Base-by-base conservation (phyloP, 2,113 vertebrate species). In the Tachysurus fulvidraco region DNA sequence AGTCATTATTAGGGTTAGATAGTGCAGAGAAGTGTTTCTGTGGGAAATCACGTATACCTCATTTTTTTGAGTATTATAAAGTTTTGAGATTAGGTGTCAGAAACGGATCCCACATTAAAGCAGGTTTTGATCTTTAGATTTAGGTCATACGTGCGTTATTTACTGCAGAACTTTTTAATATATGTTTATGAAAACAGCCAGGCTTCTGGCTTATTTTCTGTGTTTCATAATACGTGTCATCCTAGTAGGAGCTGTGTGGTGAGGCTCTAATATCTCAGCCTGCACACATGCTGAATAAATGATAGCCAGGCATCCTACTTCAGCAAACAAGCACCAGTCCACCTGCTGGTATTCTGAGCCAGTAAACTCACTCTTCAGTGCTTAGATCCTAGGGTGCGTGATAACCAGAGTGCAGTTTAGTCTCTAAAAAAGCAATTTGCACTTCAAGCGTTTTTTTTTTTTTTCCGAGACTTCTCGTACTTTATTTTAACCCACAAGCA, bases 281-380 rank as follows among this genome's bases (percentile, higher is more conserved):
- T 36, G 88, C 83, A 28, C 85, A 71, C 52, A 11, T 88, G 79
- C 82, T 92, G 84, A 92, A 92, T 92, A 88, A 92, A 92, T 92
- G 82, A 92, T 92, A 87, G 36, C 36, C 36, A 36, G 83, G 86
- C 87, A 90, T 88, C 82, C 85, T 90, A 86, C 52, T 89, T 90
- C 85, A 87, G 84, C 64, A 77, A 74, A 82, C 88, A 88, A 78
- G 87, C 84, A 77, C 80, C 90, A 46, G 73, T 46, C 76, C 54
- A 59, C 73, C 85, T 59, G 30, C 82, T 77, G 62, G 46, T 73
- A 16, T 36, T 36, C 52, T 82, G 84, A 65, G 57, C 79, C n/a
- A 46, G 86, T 80, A 55, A 55, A 86, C 30, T 41, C 28, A 30
- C 44, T 19, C 71, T n/a, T 36, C 52, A 57, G 44, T 79, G 52